Evolutionary conservation across 2,888 invertebrate genomes (phyloP).

Genomic region (Lycia hirtaria): DNA sequence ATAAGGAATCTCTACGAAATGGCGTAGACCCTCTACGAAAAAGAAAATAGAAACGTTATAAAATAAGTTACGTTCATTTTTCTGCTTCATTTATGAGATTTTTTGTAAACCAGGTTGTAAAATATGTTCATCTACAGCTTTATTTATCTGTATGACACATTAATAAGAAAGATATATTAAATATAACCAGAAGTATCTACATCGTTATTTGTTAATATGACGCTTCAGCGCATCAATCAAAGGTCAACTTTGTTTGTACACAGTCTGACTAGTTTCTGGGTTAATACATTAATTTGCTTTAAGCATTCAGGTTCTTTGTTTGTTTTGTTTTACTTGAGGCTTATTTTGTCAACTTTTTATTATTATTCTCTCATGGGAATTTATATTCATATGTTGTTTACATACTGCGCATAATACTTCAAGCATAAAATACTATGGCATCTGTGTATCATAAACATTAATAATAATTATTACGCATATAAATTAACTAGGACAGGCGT

Average conservation of each 20-base stretch:
- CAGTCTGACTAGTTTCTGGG: no score
- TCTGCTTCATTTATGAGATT: neutral
- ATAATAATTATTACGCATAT: conserved; percentile 7
- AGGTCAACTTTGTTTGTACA: neutral
- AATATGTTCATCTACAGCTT: no score
- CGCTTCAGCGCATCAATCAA: neutral
- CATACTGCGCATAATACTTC: conserved; percentile 12
- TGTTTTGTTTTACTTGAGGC: neutral
- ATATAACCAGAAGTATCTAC: no score
- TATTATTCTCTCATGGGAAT: neutral
- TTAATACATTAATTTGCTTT: neutral
- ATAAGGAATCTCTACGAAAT: neutral
- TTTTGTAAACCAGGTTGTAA: no score
- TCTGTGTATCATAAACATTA: neutral
- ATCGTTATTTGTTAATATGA: neutral
- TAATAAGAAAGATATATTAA: no score
- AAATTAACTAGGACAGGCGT: conserved; percentile 11
- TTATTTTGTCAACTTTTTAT: neutral
- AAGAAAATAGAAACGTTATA: neutral
- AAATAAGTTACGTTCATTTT: neutral
- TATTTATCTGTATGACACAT: neutral
- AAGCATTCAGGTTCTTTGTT: neutral
- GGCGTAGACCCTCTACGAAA: conserved; percentile 7
- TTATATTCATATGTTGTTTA: conserved; percentile 11
- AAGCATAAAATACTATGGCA: conserved; percentile 4